Evolutionary conservation across 2,797 vertebrate genomes (phyloP).

Genomic region (Poeciliopsis turneri): DNA sequence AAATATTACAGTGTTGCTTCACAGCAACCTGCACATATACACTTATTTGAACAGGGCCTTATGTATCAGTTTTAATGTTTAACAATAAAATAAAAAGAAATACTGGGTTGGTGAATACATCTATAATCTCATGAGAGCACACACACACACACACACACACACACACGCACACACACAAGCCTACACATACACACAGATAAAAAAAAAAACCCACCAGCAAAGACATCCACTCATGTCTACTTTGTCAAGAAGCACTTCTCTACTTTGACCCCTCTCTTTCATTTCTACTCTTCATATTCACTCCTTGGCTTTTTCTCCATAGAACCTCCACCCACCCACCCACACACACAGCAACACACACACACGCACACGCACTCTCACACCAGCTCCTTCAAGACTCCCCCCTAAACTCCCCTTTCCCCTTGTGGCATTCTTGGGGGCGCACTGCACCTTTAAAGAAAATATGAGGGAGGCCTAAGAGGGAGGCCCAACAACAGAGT

Average conservation of each 20-base stretch:
- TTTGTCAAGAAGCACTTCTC: conserved; percentile 64
- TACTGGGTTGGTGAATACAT: conserved; percentile 8
- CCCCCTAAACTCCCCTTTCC: conserved; percentile 54
- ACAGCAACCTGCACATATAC: background rate
- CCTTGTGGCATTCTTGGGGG: conserved; percentile 80
- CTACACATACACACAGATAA: background rate
- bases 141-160: background rate
- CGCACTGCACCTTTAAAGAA: conserved; percentile 87
- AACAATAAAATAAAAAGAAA: background rate
- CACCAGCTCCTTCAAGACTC: conserved; percentile 52
- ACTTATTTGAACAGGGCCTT: background rate
- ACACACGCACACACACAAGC: background rate
- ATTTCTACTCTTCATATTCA: conserved; percentile 61
- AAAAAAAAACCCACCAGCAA: conserved; percentile 6
- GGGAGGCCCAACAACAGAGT: conserved; percentile 84
- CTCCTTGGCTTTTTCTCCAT: conserved; percentile 58
- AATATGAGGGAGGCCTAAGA: conserved; percentile 83
- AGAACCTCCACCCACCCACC: conserved; percentile 42
- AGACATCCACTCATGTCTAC: conserved; percentile 46
- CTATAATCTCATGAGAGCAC: conserved; percentile 4
- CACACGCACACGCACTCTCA: conserved; percentile 32
- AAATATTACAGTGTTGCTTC: background rate
- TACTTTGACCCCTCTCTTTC: conserved; percentile 51
- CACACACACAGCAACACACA: conserved; percentile 13
- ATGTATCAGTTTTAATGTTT: conserved; percentile 7